These are phyloP conservation scores for Caenorhabditis remanei DNA, from an alignment of 1,140 invertebrate species.

Conservation along the genomic window DNA sequence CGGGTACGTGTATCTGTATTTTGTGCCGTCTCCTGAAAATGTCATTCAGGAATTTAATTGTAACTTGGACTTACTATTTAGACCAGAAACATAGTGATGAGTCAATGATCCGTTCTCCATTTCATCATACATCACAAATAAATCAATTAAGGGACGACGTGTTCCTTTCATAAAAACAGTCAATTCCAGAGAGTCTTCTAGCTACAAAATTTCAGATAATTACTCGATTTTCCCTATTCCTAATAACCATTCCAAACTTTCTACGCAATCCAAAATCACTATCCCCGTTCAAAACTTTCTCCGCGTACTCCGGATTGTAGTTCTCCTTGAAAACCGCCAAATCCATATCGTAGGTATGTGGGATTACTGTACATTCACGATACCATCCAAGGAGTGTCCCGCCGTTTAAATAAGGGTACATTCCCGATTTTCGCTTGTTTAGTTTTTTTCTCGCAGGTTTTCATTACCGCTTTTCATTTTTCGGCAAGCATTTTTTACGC, in stretches of 20 bases:
- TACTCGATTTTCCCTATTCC: neutral
- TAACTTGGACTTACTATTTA: neutral
- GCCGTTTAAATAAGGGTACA: conserved; percentile 13
- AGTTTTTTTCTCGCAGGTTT: no score
- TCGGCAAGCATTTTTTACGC: no score
- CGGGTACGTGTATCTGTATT: neutral
- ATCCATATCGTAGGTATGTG: conserved; percentile 15
- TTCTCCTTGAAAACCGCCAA: conserved; percentile 17
- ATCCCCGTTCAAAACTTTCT: neutral
- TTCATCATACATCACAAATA: conserved; percentile 31
- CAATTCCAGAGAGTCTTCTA: conserved; percentile 4
- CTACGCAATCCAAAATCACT: neutral
- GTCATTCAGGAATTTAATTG: neutral
- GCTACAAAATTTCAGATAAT: neutral
- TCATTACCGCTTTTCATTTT: no score
- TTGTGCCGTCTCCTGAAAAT: neutral
- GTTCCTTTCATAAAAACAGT: neutral
- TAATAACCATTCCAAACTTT: conserved; percentile 6
- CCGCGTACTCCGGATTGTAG: conserved; percentile 3
- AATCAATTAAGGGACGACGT: neutral
- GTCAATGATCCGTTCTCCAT: neutral
- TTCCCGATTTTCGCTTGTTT: no score
- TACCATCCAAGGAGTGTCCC: conserved; percentile 26
- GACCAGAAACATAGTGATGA: neutral
- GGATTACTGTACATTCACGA: conserved; percentile 25